phyloP scores from a whole-genome alignment of 2,797 vertebrate species.

The Lagocephalus sceleratus region DNA sequence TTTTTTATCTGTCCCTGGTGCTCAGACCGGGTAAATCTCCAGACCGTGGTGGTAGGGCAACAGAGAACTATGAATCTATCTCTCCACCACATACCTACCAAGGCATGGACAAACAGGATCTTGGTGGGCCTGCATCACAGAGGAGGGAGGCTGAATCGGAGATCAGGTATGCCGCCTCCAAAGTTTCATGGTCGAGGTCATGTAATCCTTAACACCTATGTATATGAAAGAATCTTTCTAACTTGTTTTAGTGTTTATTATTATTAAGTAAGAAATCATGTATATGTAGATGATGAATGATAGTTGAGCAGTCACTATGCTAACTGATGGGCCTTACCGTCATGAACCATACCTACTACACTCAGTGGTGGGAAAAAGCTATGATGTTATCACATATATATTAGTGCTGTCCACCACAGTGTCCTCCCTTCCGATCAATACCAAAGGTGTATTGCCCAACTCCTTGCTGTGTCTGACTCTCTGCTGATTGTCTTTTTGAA shows the following conservation, averaged over 20 bases:
- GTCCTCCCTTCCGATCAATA: too few species aligned
- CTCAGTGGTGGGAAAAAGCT: too few species aligned
- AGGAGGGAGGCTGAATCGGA: conserved; percentile 85
- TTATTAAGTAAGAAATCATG: too few species aligned
- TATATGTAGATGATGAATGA: too few species aligned
- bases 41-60: conserved; percentile 85
- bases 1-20: background rate
- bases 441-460: conserved; percentile 1
- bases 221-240: too few species aligned
- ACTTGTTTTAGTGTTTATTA: too few species aligned
- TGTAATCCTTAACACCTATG: too few species aligned
- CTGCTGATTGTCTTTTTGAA: conserved; percentile 57
- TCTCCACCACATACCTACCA: conserved; percentile 91
- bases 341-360: too few species aligned
- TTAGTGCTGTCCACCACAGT: too few species aligned
- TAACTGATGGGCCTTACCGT: too few species aligned
- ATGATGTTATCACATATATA: too few species aligned
- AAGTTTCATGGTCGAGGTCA: background rate
- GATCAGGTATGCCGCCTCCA: conserved; percentile 81
- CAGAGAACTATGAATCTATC: conserved; percentile 95
- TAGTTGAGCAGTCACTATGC: too few species aligned
- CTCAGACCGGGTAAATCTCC: conserved; percentile 94
- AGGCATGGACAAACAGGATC: conserved; percentile 88
- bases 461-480: conserved; percentile 6
- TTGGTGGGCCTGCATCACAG: conserved; percentile 79